Evolutionary conservation across 2,888 invertebrate species (phyloP).

Genomic region (Brachypalpus laphriformis): DNA sequence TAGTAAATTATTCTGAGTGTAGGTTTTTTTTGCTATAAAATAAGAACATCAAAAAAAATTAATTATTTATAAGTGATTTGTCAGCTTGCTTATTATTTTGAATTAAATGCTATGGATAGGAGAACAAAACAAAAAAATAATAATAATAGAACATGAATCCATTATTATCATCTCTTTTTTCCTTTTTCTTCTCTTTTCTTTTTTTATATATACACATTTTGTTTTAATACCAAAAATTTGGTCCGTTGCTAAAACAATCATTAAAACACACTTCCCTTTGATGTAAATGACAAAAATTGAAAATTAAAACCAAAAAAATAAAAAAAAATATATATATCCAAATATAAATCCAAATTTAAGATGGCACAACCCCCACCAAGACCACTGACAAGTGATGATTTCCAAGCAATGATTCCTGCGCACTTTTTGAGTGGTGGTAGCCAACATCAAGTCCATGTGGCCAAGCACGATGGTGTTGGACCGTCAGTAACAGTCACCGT

Average conservation of each 20-base stretch:
- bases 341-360: slow-evolving; percentile 73
- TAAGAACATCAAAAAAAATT: slow-evolving; percentile 18
- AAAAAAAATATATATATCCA: slow-evolving; percentile 59
- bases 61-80: too few species aligned
- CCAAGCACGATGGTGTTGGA: slow-evolving; percentile 81
- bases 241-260: slow-evolving; percentile 67
- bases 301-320: slow-evolving; percentile 65
- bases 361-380: slow-evolving; percentile 84
- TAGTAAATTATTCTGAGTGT: slow-evolving; percentile 8
- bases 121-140: slow-evolving; percentile 27
- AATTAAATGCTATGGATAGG: slow-evolving; percentile 47
- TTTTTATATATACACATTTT: slow-evolving; percentile 72
- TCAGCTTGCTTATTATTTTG: slow-evolving; percentile 33
- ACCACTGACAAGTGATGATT: slow-evolving; percentile 96
- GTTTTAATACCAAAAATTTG: slow-evolving; percentile 64
- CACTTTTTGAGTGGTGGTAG: slow-evolving; percentile 94
- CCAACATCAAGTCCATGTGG: slow-evolving; percentile 85
- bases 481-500: slow-evolving; percentile 92
- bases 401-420: slow-evolving; percentile 97
- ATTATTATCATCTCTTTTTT: slow-evolving; percentile 73
- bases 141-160: slow-evolving; percentile 43
- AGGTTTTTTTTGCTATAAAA: slow-evolving; percentile 18
- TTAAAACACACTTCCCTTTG: slow-evolving; percentile 69
- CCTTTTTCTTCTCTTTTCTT: slow-evolving; percentile 75
- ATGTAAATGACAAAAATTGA: slow-evolving; percentile 76